Evolutionary conservation across 2,888 invertebrate species (phyloP).

Genomic region (Cheilosia pagana): DNA sequence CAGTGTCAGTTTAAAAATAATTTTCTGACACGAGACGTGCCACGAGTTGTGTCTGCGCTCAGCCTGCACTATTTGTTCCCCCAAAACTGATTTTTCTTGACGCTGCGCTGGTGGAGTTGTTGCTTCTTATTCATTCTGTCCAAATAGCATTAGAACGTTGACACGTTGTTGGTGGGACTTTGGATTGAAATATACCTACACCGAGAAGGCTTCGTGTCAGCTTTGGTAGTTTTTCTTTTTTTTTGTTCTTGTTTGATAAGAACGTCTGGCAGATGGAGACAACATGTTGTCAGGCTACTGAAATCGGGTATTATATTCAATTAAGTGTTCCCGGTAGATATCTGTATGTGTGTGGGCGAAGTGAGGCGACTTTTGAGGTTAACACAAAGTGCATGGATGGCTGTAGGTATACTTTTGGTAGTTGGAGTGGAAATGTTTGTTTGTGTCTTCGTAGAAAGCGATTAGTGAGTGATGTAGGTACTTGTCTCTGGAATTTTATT

Average conservation of each 20-base stretch:
- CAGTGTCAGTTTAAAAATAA: slow-evolving; percentile 72
- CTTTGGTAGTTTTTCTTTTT: slow-evolving; percentile 18
- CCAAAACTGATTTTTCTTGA: slow-evolving; percentile 11
- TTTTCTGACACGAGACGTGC: slow-evolving; percentile 62
- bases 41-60: slow-evolving; percentile 18
- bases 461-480: no score
- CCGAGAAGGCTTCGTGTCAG: slow-evolving; percentile 36
- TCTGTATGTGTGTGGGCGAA: slow-evolving; percentile 34
- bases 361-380: slow-evolving; percentile 41
- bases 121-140: slow-evolving; percentile 50
- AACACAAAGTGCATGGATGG: slow-evolving; percentile 5
- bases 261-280: slow-evolving; percentile 59
- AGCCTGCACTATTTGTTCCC: background rate
- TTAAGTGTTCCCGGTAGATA: slow-evolving; percentile 19
- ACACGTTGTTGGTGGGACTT: slow-evolving; percentile 37
- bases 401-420: background rate
- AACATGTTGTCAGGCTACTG: slow-evolving; percentile 63
- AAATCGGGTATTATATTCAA: slow-evolving; percentile 65
- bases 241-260: slow-evolving; percentile 24
- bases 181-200: slow-evolving; percentile 5
- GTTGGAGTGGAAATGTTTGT: no score
- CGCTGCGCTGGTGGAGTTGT: background rate
- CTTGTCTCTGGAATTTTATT: no score
- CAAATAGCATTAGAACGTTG: slow-evolving; percentile 67
- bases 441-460: no score